Evolutionary conservation across 92 coral and sea anemone genomes (phyloP).

Genomic region (Zoanthus sansibaricus): DNA sequence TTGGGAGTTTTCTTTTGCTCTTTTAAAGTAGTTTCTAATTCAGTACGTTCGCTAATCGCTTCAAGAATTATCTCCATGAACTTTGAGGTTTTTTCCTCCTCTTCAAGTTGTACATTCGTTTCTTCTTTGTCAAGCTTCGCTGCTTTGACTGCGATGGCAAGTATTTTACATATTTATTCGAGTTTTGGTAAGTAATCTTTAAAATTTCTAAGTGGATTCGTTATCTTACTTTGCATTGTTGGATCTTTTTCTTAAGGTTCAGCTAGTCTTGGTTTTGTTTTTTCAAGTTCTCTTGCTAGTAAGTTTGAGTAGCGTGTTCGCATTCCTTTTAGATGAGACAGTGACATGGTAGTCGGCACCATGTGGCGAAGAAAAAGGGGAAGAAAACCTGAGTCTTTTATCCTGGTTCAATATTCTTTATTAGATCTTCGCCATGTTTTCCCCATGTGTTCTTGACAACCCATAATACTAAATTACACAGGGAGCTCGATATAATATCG

Average conservation of each 20-base stretch:
- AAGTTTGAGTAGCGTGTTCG: conserved; percentile 1
- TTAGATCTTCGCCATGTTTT: no score
- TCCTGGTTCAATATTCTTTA: no score
- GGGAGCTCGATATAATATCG: no score
- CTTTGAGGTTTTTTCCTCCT: no score
- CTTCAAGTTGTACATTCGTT: no score
- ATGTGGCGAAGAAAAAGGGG: conserved; percentile 21
- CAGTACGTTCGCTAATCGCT: conserved; percentile 2
- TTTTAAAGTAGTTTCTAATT: conserved; percentile 10
- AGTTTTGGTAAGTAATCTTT: background rate
- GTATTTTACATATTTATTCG: background rate
- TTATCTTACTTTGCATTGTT: background rate
- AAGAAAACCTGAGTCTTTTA: no score
- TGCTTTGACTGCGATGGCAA: conserved; percentile 19
- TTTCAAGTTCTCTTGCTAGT: no score
- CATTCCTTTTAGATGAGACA: background rate
- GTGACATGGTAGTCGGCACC: conserved; percentile 23
- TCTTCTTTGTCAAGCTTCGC: no score
- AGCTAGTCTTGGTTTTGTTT: background rate
- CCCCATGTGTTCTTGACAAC: no score
- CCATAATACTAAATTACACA: no score
- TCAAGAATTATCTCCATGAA: no score
- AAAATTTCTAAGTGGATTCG: background rate
- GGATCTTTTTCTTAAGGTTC: conserved; percentile 7
- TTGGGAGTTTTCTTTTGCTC: background rate